Conservation (phyloP, 1,140 invertebrate species). For the Radopholus similis region DNA sequence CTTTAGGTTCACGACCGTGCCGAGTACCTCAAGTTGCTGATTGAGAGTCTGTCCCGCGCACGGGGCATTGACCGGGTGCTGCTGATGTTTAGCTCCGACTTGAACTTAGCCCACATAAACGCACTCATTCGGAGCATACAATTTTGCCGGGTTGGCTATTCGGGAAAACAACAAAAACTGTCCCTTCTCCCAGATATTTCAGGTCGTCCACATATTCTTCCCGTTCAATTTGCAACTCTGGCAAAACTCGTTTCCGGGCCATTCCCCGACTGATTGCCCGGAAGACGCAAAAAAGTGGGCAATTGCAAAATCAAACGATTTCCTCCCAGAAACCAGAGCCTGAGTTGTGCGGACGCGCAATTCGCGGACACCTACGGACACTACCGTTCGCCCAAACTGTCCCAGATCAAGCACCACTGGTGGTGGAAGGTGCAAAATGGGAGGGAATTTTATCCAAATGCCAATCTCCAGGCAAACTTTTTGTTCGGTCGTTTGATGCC, state of each 20-base stretch:
- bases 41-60: slow-evolving; percentile 83
- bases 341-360: slow-evolving; percentile 83
- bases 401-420: slow-evolving; percentile 98
- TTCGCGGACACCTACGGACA: slow-evolving; percentile 81
- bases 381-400: slow-evolving; percentile 90
- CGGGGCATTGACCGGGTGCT: slow-evolving; percentile 79
- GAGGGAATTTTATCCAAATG: neutral
- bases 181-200: slow-evolving; percentile 16
- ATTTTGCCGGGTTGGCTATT: slow-evolving; percentile 66
- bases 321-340: slow-evolving; percentile 72
- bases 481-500: slow-evolving; percentile 66
- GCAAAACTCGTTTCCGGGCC: slow-evolving; percentile 82
- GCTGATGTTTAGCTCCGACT: slow-evolving; percentile 94
- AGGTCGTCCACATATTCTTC: slow-evolving; percentile 89
- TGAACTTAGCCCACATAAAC: slow-evolving; percentile 85
- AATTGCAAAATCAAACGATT: slow-evolving; percentile 60
- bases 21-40: slow-evolving; percentile 85
- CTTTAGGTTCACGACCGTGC: slow-evolving; percentile 64
- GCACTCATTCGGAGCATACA: slow-evolving; percentile 79
- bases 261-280: slow-evolving; percentile 86
- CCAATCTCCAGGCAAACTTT: slow-evolving; percentile 62
- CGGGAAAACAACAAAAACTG: neutral
- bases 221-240: slow-evolving; percentile 90
- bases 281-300: slow-evolving; percentile 77
- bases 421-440: slow-evolving; percentile 79